Conservation (phyloP, 2,888 invertebrate genomes). For the Hemaris fuciformis region DNA sequence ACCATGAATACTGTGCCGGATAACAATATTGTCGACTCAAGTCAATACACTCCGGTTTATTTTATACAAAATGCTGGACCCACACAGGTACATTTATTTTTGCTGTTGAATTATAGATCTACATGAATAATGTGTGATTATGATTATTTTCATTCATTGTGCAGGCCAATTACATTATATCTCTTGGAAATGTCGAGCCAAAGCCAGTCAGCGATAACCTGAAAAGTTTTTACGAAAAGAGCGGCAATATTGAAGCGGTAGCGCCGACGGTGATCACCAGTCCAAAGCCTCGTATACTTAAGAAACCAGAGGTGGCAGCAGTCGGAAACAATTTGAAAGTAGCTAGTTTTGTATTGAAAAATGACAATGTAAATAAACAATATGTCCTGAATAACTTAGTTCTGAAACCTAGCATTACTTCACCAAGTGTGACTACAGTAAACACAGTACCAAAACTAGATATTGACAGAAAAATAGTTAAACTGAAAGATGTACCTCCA, state of each 20-base stretch:
- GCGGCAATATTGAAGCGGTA: constrained; percentile 69
- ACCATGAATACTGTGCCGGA: constrained; percentile 65
- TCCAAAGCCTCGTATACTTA: constrained; percentile 50
- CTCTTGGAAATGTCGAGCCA: constrained; percentile 49
- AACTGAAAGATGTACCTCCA: constrained; percentile 57
- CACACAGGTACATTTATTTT: constrained; percentile 61
- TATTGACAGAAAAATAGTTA: constrained; percentile 67
- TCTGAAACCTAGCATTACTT: constrained; percentile 51
- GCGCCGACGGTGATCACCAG: constrained; percentile 41
- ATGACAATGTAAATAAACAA: constrained; percentile 48
- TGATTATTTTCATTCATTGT: constrained; percentile 31
- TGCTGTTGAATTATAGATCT: constrained; percentile 28
- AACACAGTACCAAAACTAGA: constrained; percentile 57
- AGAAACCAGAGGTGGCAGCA: constrained; percentile 50
- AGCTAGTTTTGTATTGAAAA: constrained; percentile 66
- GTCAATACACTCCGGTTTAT: constrained; percentile 73
- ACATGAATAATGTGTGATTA: constrained; percentile 20
- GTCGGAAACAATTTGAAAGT: constrained; percentile 67
- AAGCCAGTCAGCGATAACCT: constrained; percentile 69
- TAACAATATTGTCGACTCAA: constrained; percentile 64
- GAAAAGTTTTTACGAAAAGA: constrained; percentile 75
- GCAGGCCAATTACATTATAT: constrained; percentile 60
- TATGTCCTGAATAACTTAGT: constrained; percentile 49
- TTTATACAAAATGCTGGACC: constrained; percentile 68
- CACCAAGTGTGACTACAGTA: constrained; percentile 31